Base-by-base conservation (phyloP, 2,113 vertebrate genomes). In the Cromileptes altivelis region DNA sequence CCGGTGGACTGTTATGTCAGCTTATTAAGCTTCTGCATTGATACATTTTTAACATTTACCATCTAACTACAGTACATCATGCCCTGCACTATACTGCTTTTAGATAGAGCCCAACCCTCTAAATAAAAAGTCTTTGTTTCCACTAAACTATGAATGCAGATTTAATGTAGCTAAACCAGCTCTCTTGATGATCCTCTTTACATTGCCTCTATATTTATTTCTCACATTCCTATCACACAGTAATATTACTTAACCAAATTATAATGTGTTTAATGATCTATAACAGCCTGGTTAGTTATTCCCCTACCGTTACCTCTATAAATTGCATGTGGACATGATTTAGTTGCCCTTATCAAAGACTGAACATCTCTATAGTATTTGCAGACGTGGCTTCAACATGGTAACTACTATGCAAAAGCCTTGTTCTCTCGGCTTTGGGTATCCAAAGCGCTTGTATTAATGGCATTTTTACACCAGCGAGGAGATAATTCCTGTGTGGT, bases 401-500 rank as follows among this genome's bases (percentile, higher is more conserved):
- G 47, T 49, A 62, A 47, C 47, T 19, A 55, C 69, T 74, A 73
- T 17, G 25, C 58, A 65, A 17, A 63, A 64, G n/a, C 47, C 53
- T 64, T 58, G 21, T 82, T 82, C 78, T 60, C 61, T 63, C 6
- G 0, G 18, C 62, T 70, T 9, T 61, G 42, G 21, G 52, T 80
- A 56, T 71, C 71, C 52, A 37, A 62, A 83, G 60, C 40, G 79
- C 73, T 80, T 83, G 37, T 84, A 72, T 85, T 80, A 91, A 89
- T 82, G 75, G 75, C 47, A 47, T 84, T 90, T 75, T 70, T 55
- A 70, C 86, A 88, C 75, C 65, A 76, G 42, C 37, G 61, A 75
- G 55, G 84, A 84, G 75, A 87, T 85, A 81, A 84, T 75, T 92
- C 85, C 76, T 79, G 85, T 87, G 83, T 88, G 89, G 76, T 74